These are phyloP conservation scores for Hyposmocoma kahamanoa DNA, from an alignment of 1,140 invertebrate species.

Conservation along the genomic window DNA sequence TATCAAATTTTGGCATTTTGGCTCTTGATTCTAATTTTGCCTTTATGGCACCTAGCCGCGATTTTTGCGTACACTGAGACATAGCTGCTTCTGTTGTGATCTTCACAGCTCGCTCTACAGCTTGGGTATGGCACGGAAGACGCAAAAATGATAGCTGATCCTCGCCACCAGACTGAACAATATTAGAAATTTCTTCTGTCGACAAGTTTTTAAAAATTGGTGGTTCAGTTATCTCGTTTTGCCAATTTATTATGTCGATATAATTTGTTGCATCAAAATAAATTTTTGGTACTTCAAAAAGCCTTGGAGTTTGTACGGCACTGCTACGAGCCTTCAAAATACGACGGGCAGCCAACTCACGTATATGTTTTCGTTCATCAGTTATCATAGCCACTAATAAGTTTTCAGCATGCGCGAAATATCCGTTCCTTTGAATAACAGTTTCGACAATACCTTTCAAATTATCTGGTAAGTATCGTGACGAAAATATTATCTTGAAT, in stretches of 20 bases:
- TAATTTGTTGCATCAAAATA: neutral
- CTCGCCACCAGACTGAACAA: neutral
- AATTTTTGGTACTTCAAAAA: neutral
- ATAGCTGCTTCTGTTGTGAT: neutral
- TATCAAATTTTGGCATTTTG: neutral
- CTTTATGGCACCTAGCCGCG: neutral
- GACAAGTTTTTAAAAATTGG: neutral
- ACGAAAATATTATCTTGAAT: conserved; percentile 4
- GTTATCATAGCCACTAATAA: conserved; percentile 25
- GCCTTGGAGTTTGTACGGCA: neutral
- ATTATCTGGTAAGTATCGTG: conserved; percentile 12
- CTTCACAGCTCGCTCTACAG: neutral
- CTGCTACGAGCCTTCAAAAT: neutral
- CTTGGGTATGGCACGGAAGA: neutral
- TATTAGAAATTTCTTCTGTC: neutral
- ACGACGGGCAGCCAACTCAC: neutral
- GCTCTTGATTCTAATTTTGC: neutral
- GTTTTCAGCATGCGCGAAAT: conserved; percentile 33
- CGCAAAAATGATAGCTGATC: neutral
- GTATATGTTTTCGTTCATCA: conserved; percentile 12
- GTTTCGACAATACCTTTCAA: conserved; percentile 21
- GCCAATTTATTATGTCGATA: neutral
- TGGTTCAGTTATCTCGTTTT: neutral
- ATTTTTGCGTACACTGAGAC: neutral
- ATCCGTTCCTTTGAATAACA: conserved; percentile 31